These are phyloP conservation scores for Oxyruncus cristatus DNA, from an alignment of 2,113 vertebrate genomes.

Conservation along the genomic window DNA sequence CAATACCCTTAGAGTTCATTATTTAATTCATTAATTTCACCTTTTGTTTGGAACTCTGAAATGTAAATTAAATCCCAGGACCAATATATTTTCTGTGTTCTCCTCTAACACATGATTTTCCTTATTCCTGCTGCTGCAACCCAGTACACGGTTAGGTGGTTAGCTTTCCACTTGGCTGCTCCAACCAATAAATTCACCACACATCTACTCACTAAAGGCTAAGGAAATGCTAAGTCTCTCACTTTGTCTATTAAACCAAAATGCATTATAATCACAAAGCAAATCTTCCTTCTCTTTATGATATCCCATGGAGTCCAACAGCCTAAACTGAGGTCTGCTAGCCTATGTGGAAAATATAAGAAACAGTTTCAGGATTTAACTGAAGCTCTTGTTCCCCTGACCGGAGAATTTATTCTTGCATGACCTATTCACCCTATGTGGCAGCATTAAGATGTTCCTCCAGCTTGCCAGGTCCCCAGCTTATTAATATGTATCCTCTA, in stretches of 20 bases:
- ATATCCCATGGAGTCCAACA: not conserved
- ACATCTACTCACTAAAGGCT: not conserved
- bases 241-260: not conserved
- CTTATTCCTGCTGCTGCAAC: not conserved
- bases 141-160: not conserved
- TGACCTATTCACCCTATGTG: not conserved
- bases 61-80: not conserved
- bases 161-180: not conserved
- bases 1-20: not conserved
- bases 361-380: not conserved
- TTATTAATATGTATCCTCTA: not conserved
- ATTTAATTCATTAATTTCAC: not conserved
- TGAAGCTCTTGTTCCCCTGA: not conserved
- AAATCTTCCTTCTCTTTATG: not conserved
- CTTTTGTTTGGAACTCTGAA: not conserved
- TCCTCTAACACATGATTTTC: not conserved
- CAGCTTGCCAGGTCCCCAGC: not conserved
- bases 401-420: not conserved
- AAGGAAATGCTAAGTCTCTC: not conserved
- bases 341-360: not conserved
- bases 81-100: not conserved
- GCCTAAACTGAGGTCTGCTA: not conserved
- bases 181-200: not conserved
- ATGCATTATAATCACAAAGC: not conserved
- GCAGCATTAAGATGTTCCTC: not conserved